Evolutionary conservation across 2,888 invertebrate species (phyloP).

Genomic region (Erynnis tages): DNA sequence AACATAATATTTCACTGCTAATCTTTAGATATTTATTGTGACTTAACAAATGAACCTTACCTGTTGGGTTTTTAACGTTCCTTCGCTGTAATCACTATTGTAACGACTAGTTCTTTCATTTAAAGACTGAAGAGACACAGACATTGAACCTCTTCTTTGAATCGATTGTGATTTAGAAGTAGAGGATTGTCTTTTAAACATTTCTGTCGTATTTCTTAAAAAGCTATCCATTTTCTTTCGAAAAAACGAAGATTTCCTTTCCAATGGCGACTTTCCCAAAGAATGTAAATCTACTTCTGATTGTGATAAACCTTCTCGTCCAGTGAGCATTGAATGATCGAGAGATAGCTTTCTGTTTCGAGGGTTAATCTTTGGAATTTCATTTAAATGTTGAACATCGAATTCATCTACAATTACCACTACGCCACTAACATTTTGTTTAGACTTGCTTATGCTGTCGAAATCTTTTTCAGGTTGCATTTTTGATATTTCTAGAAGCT

Average conservation of each 20-base stretch:
- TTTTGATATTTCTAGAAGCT: not conserved
- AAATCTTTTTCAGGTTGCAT: not conserved
- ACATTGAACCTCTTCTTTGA: slow-evolving; percentile 58
- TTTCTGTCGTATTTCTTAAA: slow-evolving; percentile 68
- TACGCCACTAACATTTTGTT: not conserved
- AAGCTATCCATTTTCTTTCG: slow-evolving; percentile 73
- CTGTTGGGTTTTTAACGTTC: slow-evolving; percentile 21
- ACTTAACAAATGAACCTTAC: slow-evolving; percentile 9
- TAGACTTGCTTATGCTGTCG: not conserved
- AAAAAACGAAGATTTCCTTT: slow-evolving; percentile 73
- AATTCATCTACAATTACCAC: not conserved
- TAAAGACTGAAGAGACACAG: slow-evolving; percentile 64
- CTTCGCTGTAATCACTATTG: slow-evolving; percentile 18
- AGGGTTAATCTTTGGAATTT: not conserved
- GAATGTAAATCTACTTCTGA: slow-evolving; percentile 69
- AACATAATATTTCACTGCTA: no score
- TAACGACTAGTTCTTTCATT: slow-evolving; percentile 42
- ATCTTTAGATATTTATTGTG: not conserved
- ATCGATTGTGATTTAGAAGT: slow-evolving; percentile 43
- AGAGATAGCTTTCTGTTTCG: slow-evolving; percentile 65
- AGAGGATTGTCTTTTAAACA: slow-evolving; percentile 60
- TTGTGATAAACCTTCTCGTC: slow-evolving; percentile 61
- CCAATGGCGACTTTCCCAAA: slow-evolving; percentile 67
- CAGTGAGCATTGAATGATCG: slow-evolving; percentile 61
- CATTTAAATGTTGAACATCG: slow-evolving; percentile 8